Percentiles rank a stretch among this genome's conserved stretches.
Evolutionary conservation across 2,113 vertebrate genomes (phyloP).

Genomic region (Festucalex cinctus): DNA sequence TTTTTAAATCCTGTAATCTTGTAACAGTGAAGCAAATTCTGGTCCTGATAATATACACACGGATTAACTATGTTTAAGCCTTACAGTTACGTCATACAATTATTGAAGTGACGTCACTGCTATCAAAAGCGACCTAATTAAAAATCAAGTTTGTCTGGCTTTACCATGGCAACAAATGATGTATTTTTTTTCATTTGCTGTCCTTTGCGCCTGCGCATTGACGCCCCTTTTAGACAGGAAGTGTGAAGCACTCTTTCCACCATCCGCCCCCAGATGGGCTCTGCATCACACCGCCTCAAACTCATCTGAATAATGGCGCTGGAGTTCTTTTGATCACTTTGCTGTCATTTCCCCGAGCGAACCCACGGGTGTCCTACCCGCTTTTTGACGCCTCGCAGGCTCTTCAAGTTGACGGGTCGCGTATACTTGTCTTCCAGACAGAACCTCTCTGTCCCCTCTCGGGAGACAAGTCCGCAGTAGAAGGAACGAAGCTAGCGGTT

Average conservation of each 20-base stretch:
- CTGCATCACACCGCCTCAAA: background rate
- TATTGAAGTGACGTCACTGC: background rate
- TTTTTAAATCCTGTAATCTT: too few relatives aligned
- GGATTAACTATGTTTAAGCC: too few relatives aligned
- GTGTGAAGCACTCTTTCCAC: conserved; percentile 52
- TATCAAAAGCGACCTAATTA: background rate
- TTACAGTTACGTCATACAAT: background rate
- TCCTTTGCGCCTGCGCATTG: conserved; percentile 41
- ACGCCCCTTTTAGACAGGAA: conserved; percentile 51
- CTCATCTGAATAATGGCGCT: background rate
- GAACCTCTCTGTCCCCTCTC: conserved; percentile 53
- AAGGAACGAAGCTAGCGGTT: background rate
- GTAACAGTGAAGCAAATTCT: too few relatives aligned
- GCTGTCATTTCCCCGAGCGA: background rate
- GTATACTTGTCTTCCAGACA: conserved; percentile 41
- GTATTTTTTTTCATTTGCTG: background rate
- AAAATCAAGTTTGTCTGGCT: background rate
- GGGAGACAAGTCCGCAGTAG: conserved; percentile 64
- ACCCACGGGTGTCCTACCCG: background rate
- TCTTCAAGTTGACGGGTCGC: conserved; percentile 57
- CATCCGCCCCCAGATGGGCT: conserved; percentile 2
- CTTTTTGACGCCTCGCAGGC: conserved; percentile 14
- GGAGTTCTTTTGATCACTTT: background rate
- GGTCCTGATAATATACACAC: too few relatives aligned
- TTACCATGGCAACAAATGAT: conserved; percentile 42